phyloP scores from a whole-genome alignment of 2,888 invertebrate genomes.

The Galeruca laticollis region DNA sequence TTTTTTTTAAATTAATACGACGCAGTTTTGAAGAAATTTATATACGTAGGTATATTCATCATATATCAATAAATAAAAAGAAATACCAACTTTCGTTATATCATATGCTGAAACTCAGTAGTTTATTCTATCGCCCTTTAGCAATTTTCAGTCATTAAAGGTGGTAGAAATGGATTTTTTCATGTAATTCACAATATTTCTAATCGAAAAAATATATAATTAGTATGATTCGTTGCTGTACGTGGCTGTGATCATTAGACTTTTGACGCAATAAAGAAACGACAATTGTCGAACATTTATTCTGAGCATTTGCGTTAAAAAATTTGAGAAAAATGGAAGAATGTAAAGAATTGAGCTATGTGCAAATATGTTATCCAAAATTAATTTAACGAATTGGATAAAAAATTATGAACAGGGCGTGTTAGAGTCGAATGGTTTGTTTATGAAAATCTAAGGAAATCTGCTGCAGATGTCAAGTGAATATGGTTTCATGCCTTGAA shows the following conservation, averaged over 20 bases:
- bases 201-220: constrained; percentile 12
- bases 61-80: too few relatives aligned
- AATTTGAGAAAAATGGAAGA: constrained; percentile 13
- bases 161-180: too few relatives aligned
- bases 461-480: constrained; percentile 13
- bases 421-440: too few relatives aligned
- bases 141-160: too few relatives aligned
- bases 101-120: too few relatives aligned
- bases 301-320: constrained; percentile 7
- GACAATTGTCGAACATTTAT: constrained; percentile 10
- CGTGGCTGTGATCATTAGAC: background rate
- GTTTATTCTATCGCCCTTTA: too few relatives aligned
- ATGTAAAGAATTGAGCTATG: constrained; percentile 1
- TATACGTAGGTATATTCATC: too few relatives aligned
- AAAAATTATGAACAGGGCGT: background rate
- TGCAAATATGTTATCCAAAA: constrained; percentile 13
- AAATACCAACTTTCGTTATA: too few relatives aligned
- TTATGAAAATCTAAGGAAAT: constrained; percentile 6
- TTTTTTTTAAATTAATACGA: too few relatives aligned
- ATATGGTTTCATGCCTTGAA: constrained; percentile 3
- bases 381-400: constrained; percentile 13
- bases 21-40: too few relatives aligned
- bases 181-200: constrained; percentile 4
- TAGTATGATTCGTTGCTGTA: too few relatives aligned
- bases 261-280: background rate